These are phyloP conservation scores for Numenius arquata DNA, from an alignment of 2,113 vertebrate species.

Conservation along the genomic window DNA sequence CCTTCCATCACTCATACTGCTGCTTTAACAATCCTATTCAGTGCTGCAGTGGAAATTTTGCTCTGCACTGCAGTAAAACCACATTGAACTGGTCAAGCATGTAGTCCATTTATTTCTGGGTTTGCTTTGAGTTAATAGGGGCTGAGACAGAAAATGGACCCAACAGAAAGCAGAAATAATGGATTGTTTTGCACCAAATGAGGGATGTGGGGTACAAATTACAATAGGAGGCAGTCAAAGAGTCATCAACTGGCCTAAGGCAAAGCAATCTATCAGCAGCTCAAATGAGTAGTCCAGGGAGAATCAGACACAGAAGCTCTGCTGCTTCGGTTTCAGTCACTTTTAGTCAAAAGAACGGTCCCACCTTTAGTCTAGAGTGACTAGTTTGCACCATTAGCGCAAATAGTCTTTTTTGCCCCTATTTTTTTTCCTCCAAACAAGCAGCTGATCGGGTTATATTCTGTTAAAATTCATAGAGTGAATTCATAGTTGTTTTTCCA, in stretches of 20 bases:
- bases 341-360: not conserved
- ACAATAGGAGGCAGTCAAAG: not conserved
- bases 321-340: not conserved
- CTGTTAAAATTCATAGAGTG: not conserved
- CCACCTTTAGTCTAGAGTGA: not conserved
- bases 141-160: not conserved
- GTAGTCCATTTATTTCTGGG: not conserved
- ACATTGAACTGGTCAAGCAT: not conserved
- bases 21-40: not conserved
- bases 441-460: not conserved
- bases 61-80: constrained; percentile 23
- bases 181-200: not conserved
- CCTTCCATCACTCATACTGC: not conserved
- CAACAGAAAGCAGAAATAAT: not conserved
- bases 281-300: not conserved
- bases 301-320: not conserved
- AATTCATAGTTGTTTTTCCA: not conserved
- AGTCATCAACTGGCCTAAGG: not conserved
- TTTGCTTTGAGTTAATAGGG: not conserved
- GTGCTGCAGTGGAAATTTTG: not conserved
- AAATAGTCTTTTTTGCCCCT: not conserved
- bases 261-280: not conserved
- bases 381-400: not conserved
- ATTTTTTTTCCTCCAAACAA: not conserved
- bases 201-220: not conserved